Percentiles rank a stretch among this genome's conserved stretches.
phyloP scores from a whole-genome alignment of 2,113 vertebrate species.

The Odontesthes bonariensis region DNA sequence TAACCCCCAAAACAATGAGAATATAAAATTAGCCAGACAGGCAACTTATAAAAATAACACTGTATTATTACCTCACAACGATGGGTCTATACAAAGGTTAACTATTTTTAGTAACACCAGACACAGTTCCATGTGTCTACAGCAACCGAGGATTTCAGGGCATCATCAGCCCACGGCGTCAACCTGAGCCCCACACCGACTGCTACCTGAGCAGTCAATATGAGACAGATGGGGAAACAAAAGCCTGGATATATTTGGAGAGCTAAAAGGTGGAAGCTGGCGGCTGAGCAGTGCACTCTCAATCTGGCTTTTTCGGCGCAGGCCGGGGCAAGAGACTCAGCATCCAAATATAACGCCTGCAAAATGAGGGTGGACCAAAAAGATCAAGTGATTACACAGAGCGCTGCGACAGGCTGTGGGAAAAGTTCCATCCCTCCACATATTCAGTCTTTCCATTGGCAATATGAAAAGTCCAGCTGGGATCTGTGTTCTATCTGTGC shows the following conservation, averaged over 20 bases:
- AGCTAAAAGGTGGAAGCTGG: conserved; percentile 46
- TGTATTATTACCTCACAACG: not conserved
- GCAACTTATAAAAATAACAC: conserved; percentile 16
- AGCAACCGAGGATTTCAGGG: conserved; percentile 49
- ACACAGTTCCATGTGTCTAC: conserved; percentile 3
- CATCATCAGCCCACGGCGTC: conserved; percentile 39
- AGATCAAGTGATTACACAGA: conserved; percentile 72
- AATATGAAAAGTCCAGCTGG: conserved; percentile 43
- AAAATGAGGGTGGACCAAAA: conserved; percentile 60
- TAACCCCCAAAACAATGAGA: conserved; percentile 49
- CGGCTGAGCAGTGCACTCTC: conserved; percentile 29
- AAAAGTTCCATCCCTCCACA: conserved; percentile 32
- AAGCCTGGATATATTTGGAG: conserved; percentile 53
- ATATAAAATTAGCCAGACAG: conserved; percentile 3
- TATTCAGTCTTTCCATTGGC: conserved; percentile 67
- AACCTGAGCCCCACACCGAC: conserved; percentile 39
- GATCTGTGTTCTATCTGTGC: conserved; percentile 65
- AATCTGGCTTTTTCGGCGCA: conserved; percentile 39
- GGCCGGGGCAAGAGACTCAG: conserved; percentile 24
- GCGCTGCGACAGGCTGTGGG: conserved; percentile 49
- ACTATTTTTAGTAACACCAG: conserved; percentile 15
- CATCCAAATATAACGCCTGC: conserved; percentile 78
- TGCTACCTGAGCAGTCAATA: not conserved
- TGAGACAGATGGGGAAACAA: conserved; percentile 70
- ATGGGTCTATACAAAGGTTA: conserved; percentile 17